Conservation (phyloP, 1,140 invertebrate genomes). For the Brachionus rubens region DNA sequence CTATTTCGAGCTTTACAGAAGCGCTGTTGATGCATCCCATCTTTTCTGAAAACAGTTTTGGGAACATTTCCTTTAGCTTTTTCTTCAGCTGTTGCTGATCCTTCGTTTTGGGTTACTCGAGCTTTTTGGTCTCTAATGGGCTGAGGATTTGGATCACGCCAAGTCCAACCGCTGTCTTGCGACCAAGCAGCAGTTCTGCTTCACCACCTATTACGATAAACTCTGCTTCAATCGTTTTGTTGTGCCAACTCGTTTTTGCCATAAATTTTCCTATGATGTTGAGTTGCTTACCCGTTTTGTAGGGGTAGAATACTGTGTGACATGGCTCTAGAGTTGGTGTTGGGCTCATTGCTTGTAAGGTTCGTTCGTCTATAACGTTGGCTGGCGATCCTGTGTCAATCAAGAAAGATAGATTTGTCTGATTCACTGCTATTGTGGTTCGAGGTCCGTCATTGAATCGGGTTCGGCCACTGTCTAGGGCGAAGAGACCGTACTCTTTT, state of each 20-base stretch:
- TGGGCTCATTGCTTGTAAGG: not conserved
- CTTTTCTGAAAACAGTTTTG: not conserved
- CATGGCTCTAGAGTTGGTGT: constrained; percentile 1
- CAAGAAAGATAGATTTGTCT: constrained; percentile 1
- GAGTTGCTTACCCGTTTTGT: not conserved
- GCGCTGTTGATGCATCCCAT: no score
- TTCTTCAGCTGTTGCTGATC: not conserved
- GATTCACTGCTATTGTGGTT: not conserved
- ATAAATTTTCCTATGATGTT: not conserved
- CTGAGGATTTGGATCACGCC: not conserved
- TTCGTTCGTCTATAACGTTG: constrained; percentile 12
- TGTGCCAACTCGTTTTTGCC: not conserved
- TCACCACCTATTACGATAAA: no score
- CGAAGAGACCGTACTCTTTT: not conserved
- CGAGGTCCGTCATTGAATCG: not conserved
- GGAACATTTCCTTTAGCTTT: not conserved
- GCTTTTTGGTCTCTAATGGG: no score
- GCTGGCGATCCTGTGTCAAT: not conserved
- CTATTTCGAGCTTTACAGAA: no score
- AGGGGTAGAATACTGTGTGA: not conserved
- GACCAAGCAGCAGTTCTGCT: not conserved
- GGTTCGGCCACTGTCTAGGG: not conserved
- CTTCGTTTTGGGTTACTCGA: not conserved
- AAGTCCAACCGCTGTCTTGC: not conserved
- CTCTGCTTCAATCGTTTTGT: not conserved